Evolutionary conservation across 2,797 vertebrate species (phyloP).

Genomic region (Lophius americanus): DNA sequence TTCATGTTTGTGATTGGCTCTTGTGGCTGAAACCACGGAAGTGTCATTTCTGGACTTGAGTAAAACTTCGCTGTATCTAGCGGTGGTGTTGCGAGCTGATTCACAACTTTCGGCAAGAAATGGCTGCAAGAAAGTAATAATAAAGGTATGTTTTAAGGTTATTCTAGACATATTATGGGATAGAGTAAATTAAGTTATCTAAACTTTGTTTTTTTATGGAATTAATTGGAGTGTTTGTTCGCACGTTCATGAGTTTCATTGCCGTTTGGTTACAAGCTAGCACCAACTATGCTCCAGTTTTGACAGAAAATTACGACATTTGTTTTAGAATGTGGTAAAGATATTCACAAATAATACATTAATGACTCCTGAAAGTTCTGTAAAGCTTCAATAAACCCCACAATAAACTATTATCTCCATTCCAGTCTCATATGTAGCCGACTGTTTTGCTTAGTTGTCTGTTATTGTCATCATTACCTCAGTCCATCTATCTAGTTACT

Average conservation of each 20-base stretch:
- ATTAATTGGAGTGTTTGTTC: not conserved
- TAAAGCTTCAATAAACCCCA: too few relatives aligned
- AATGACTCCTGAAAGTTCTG: not conserved
- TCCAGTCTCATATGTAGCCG: not conserved
- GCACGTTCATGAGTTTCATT: slow-evolving; percentile 40
- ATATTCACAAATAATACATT: not conserved
- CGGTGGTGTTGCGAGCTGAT: slow-evolving; percentile 35
- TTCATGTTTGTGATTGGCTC: slow-evolving; percentile 59
- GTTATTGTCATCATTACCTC: slow-evolving; percentile 21
- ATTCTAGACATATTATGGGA: rapidly evolving
- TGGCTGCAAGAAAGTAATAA: slow-evolving; percentile 49
- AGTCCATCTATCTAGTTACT: not conserved
- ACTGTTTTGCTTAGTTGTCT: slow-evolving; percentile 3
- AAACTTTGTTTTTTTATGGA: too few relatives aligned
- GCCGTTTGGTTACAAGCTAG: slow-evolving; percentile 41
- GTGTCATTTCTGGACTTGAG: slow-evolving; percentile 69
- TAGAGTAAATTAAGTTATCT: too few relatives aligned
- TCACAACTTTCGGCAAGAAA: slow-evolving; percentile 35
- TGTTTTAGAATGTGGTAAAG: not conserved
- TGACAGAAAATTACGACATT: not conserved
- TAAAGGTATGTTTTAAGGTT: slow-evolving; percentile 40
- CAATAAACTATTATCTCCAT: rapidly evolving
- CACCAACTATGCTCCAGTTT: not conserved
- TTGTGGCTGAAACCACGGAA: slow-evolving; percentile 39
- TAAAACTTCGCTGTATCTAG: slow-evolving; percentile 50